phyloP scores from a whole-genome alignment of 2,888 invertebrate species.

The Drosophila pullipes region DNA sequence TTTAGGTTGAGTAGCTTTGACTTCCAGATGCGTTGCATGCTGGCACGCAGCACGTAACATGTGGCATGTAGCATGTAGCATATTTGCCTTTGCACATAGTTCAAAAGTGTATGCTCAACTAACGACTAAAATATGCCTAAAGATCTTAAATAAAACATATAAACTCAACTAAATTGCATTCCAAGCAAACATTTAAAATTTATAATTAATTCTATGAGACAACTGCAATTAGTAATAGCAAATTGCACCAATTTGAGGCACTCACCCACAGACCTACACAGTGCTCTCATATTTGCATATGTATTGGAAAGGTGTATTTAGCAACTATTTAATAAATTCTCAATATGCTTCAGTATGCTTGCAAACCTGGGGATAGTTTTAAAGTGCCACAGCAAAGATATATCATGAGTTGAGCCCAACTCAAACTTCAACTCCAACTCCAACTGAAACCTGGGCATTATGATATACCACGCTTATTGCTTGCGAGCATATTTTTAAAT shows the following conservation, averaged over 20 bases:
- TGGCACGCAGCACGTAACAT: slow-evolving; percentile 62
- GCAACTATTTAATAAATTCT: background rate
- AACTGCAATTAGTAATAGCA: background rate
- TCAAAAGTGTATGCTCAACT: slow-evolving; percentile 5
- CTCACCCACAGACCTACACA: background rate
- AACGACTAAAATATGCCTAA: background rate
- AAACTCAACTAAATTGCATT: background rate
- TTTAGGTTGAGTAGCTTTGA: slow-evolving; percentile 50
- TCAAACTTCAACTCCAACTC: slow-evolving; percentile 1
- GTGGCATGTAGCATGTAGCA: slow-evolving; percentile 47
- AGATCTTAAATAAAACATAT: slow-evolving; percentile 1
- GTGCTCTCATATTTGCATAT: no score
- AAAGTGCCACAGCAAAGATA: slow-evolving; percentile 22
- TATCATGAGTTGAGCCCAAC: slow-evolving; percentile 1
- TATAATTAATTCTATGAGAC: background rate
- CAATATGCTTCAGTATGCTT: background rate
- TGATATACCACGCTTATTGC: slow-evolving; percentile 60
- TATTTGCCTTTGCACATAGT: slow-evolving; percentile 28
- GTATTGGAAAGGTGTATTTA: background rate
- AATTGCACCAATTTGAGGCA: background rate
- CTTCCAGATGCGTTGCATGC: slow-evolving; percentile 67
- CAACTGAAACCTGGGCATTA: slow-evolving; percentile 38
- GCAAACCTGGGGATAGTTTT: slow-evolving; percentile 1
- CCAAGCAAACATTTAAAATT: slow-evolving; percentile 1
- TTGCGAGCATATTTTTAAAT: slow-evolving; percentile 35